Evolutionary conservation across 2,888 invertebrate genomes (phyloP), one percentile per base, ranked within the genome.

Genomic region (Cantharis rustica): DNA sequence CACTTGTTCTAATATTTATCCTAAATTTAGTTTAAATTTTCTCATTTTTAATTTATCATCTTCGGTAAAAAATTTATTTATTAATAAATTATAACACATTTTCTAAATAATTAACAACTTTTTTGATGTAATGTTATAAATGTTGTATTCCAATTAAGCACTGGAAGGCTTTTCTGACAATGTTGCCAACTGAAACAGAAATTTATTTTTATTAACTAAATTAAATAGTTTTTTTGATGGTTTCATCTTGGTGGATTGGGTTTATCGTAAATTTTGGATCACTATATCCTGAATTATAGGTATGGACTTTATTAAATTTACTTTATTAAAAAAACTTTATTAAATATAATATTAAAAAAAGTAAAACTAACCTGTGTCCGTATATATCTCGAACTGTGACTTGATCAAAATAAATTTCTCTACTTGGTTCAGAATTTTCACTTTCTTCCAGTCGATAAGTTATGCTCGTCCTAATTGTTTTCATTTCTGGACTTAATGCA

Each of bases 321-420:
- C n/a, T n/a, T n/a, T n/a, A n/a, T n/a, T n/a, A n/a, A n/a, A n/a
- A n/a, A n/a, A n/a, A n/a, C n/a, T n/a, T n/a, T n/a, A n/a, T n/a
- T n/a, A n/a, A n/a, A n/a, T n/a, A n/a, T n/a, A n/a, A n/a, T n/a
- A n/a, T n/a, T n/a, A n/a, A n/a, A n/a, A n/a, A n/a, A n/a, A n/a
- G n/a, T 64, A 5, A 10, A 26, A 63, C 82, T 81, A 82, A 89
- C 89, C 86, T 86, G 77, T 88, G 86, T 75, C 88, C 87, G 76
- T 85, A 84, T 82, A 88, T 86, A 80, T 88, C 88, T 74, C 84
- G 83, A 23, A 89, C 77, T 3, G 82, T 77, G 16, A 89, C 82
- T 78, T 84, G 83, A 79, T 89, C 86, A 13, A 89, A 80, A 80
- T 83, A 85, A 20, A 84, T 72, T 10, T 69, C 69, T 7, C 3